These are phyloP conservation scores for Drosophila biarmipes DNA, from an alignment of 1,140 invertebrate species.

Conservation along the genomic window DNA sequence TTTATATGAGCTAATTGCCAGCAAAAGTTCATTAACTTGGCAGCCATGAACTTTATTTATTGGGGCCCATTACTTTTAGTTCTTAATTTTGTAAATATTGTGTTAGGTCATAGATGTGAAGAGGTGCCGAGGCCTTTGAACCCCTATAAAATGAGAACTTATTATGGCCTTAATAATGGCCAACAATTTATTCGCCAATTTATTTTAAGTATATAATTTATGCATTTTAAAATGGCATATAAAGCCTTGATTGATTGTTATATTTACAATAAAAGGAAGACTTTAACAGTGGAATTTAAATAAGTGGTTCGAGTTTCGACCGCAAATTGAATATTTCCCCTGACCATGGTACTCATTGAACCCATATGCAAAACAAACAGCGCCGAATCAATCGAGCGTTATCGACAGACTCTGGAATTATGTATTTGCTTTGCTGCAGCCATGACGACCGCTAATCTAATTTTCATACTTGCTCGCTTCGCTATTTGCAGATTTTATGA, in stretches of 20 bases:
- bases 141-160: background rate
- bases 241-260: background rate
- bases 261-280: background rate
- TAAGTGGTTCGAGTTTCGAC: slow-evolving; percentile 1
- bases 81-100: slow-evolving; percentile 15
- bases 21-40: slow-evolving; percentile 55
- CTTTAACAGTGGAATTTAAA: background rate
- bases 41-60: slow-evolving; percentile 44
- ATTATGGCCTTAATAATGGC: background rate
- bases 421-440: slow-evolving; percentile 27
- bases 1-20: slow-evolving; percentile 51
- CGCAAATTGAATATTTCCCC: slow-evolving; percentile 35
- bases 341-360: slow-evolving; percentile 24
- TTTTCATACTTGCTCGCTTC: slow-evolving; percentile 61
- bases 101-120: slow-evolving; percentile 1
- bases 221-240: background rate
- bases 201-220: background rate
- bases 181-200: background rate
- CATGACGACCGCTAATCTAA: slow-evolving; percentile 69
- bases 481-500: slow-evolving; percentile 74
- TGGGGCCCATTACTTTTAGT: slow-evolving; percentile 26
- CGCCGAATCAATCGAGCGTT: slow-evolving; percentile 17
- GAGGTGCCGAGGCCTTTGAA: background rate
- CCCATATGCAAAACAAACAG: background rate
- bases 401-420: slow-evolving; percentile 38